Percentiles rank a stretch among this genome's conserved stretches.
Conservation (phyloP, 2,888 invertebrate species). For the Caenorhabditis sp. region DNA sequence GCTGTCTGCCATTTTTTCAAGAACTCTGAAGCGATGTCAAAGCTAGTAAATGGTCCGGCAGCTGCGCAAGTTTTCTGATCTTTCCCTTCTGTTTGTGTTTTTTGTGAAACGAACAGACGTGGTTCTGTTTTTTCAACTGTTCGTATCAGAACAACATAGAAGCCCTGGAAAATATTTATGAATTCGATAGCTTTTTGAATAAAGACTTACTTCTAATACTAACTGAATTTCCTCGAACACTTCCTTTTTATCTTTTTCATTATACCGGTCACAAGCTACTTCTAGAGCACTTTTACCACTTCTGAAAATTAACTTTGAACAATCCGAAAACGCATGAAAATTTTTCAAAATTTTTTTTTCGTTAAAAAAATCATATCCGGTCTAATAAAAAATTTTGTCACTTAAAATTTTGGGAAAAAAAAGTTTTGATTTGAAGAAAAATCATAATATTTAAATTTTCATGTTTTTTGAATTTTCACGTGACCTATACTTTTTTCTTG, state of each 20-base stretch:
- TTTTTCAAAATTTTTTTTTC: too few relatives aligned
- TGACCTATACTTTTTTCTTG: too few relatives aligned
- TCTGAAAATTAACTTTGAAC: slow-evolving; percentile 18
- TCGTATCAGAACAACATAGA: background rate
- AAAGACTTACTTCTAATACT: too few relatives aligned
- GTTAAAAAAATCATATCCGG: too few relatives aligned
- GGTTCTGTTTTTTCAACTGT: background rate
- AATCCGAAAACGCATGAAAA: too few relatives aligned
- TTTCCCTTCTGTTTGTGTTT: background rate
- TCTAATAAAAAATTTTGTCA: too few relatives aligned
- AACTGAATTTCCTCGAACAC: background rate
- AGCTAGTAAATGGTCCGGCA: background rate
- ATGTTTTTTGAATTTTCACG: too few relatives aligned
- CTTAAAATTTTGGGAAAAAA: too few relatives aligned
- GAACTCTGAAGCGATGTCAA: background rate
- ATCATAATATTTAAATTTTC: too few relatives aligned
- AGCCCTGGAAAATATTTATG: background rate
- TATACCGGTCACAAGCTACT: slow-evolving; percentile 32
- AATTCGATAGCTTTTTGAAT: too few relatives aligned
- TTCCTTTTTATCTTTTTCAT: background rate
- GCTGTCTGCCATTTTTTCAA: background rate
- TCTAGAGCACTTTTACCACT: slow-evolving; percentile 31
- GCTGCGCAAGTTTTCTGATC: background rate
- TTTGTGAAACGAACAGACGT: background rate
- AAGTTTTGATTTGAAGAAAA: too few relatives aligned